Percentiles rank a stretch among this genome's conserved stretches.
These are phyloP conservation scores for Neogale vison DNA, from an alignment of 2,113 vertebrate genomes.

Conservation along the genomic window DNA sequence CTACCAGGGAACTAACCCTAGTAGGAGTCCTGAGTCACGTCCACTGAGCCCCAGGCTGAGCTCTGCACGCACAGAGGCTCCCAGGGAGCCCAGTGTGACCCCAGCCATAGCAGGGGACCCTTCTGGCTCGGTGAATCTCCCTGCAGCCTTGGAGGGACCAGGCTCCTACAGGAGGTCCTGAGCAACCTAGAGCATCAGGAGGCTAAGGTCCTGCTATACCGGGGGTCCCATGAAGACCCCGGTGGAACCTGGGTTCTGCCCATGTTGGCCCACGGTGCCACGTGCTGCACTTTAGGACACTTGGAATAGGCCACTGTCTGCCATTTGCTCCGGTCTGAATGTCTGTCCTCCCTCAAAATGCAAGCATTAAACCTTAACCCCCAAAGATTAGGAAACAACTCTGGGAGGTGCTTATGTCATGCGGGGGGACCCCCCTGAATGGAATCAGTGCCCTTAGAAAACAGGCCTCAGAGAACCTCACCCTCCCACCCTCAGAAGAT, in stretches of 20 bases:
- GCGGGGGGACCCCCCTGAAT: too few species aligned
- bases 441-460: too few species aligned
- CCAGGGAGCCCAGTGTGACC: not conserved
- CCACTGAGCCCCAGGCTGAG: not conserved
- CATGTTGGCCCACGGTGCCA: rapidly evolving
- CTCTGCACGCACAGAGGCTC: rapidly evolving
- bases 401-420: not conserved
- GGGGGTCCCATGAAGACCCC: too few species aligned
- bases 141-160: not conserved
- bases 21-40: rapidly evolving
- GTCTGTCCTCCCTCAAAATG: too few species aligned
- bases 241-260: not conserved
- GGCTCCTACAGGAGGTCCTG: not conserved
- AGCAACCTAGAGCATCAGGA: too few species aligned
- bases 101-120: not conserved
- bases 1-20: too few species aligned
- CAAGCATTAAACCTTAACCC: not conserved
- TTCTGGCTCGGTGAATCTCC: not conserved
- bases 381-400: too few species aligned
- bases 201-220: not conserved
- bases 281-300: not conserved
- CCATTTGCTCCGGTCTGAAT: not conserved
- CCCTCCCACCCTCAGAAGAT: not conserved
- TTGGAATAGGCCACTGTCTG: not conserved
- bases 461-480: not conserved